Conservation (phyloP, 2,888 invertebrate genomes). For the Eulithis testata region DNA sequence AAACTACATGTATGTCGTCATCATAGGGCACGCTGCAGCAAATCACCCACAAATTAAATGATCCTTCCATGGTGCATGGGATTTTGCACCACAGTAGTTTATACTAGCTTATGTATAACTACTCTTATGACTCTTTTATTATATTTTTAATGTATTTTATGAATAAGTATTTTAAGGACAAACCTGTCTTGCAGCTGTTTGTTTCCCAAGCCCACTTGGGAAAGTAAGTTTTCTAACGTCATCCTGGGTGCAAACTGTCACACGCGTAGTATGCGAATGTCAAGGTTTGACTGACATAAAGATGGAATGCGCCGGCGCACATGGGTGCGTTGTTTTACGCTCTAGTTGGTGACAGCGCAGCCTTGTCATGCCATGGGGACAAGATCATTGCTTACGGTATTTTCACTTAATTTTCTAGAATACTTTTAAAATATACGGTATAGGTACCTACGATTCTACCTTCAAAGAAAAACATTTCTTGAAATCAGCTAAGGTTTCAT, state of each 20-base stretch:
- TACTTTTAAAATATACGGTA: slow-evolving; percentile 7
- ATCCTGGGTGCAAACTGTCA: slow-evolving; percentile 51
- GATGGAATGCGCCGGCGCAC: slow-evolving; percentile 50
- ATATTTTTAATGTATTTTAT: background rate
- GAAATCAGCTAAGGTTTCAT: too few species aligned
- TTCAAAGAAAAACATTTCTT: too few species aligned
- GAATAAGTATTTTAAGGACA: slow-evolving; percentile 32
- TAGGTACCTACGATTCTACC: background rate
- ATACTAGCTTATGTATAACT: too few species aligned
- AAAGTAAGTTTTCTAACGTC: slow-evolving; percentile 68
- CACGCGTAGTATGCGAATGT: slow-evolving; percentile 60
- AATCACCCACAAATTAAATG: too few species aligned
- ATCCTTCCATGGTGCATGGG: too few species aligned
- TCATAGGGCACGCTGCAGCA: too few species aligned
- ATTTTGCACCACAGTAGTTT: too few species aligned
- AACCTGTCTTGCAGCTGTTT: slow-evolving; percentile 73
- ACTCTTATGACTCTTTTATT: background rate
- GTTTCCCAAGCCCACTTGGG: slow-evolving; percentile 68
- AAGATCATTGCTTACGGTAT: slow-evolving; percentile 64
- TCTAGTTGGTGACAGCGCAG: slow-evolving; percentile 56
- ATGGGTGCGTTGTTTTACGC: slow-evolving; percentile 57
- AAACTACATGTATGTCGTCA: too few species aligned
- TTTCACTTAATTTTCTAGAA: slow-evolving; percentile 41
- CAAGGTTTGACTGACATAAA: slow-evolving; percentile 67
- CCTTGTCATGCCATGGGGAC: slow-evolving; percentile 41